Percentiles rank a stretch among this genome's conserved stretches.
Conservation (phyloP, 1,140 invertebrate genomes). For the Muscidifurax raptorellus region DNA sequence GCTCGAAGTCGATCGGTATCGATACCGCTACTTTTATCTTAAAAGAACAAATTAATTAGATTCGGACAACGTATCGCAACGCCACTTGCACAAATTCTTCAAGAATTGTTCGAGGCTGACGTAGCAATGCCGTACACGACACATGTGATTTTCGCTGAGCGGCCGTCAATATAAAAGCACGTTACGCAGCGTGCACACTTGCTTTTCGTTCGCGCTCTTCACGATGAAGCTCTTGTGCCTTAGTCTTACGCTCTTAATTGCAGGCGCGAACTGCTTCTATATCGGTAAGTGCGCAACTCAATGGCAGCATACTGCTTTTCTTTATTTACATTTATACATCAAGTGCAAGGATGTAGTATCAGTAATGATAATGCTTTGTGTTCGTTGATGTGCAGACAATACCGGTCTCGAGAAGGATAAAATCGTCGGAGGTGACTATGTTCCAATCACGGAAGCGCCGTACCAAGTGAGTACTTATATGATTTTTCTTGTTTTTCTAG, state of each 20-base stretch:
- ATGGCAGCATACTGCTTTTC: neutral
- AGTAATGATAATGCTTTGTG: neutral
- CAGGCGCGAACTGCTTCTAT: constrained; percentile 31
- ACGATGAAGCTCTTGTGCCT: constrained; percentile 37
- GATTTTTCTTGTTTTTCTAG: neutral
- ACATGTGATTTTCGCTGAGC: constrained; percentile 29
- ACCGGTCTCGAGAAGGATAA: neutral
- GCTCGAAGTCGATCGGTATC: neutral
- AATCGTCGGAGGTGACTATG: constrained; percentile 46
- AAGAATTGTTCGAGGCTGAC: constrained; percentile 30
- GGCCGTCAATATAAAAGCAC: constrained; percentile 40
- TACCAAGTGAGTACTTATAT: constrained; percentile 46
- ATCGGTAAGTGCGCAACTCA: constrained; percentile 9
- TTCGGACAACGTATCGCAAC: neutral
- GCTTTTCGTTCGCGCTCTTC: constrained; percentile 33
- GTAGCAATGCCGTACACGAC: constrained; percentile 10
- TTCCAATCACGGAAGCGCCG: constrained; percentile 32
- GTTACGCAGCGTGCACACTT: neutral
- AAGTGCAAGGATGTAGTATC: neutral
- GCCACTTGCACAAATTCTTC: constrained; percentile 20
- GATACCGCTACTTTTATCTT: neutral
- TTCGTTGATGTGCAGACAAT: constrained; percentile 4
- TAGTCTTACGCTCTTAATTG: constrained; percentile 7
- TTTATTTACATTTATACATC: neutral
- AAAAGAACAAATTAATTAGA: constrained; percentile 25